Conservation (phyloP, 2,113 vertebrate genomes). For the Puffinus mauretanicus region DNA sequence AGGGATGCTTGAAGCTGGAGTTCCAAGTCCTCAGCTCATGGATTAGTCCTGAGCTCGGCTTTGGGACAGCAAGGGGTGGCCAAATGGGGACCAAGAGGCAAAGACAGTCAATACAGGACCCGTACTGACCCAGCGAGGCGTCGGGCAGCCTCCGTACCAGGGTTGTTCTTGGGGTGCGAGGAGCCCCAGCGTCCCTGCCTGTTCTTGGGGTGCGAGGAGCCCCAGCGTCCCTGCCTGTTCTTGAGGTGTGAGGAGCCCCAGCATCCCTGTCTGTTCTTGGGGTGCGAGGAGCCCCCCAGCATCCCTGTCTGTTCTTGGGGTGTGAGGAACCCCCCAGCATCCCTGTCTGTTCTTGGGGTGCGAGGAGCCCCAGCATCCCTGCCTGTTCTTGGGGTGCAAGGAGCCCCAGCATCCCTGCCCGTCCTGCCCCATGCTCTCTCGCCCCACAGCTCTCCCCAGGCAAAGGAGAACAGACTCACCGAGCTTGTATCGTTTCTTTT, state of each 20-base stretch:
- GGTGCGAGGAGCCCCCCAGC: too few species aligned
- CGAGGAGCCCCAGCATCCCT: neutral
- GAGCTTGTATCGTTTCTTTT: neutral
- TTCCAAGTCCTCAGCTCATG: neutral
- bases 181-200: neutral
- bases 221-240: neutral
- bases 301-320: too few species aligned
- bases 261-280: neutral
- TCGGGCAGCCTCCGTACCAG: fast-evolving
- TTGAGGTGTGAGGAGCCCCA: neutral
- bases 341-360: neutral
- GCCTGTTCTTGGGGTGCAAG: neutral
- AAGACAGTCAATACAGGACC: neutral
- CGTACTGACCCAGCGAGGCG: fast-evolving
- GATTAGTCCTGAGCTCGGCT: neutral
- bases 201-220: neutral
- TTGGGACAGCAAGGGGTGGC: neutral
- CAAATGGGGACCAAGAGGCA: neutral
- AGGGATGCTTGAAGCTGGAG: neutral
- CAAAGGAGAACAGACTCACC: neutral
- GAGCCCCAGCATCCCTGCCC: neutral
- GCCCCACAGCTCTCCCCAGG: neutral
- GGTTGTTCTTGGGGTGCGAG: too few species aligned
- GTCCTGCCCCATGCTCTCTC: neutral
- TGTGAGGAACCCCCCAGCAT: neutral